Evolutionary conservation across 2,888 invertebrate genomes (phyloP).

Genomic region (Rotaria sp.): DNA sequence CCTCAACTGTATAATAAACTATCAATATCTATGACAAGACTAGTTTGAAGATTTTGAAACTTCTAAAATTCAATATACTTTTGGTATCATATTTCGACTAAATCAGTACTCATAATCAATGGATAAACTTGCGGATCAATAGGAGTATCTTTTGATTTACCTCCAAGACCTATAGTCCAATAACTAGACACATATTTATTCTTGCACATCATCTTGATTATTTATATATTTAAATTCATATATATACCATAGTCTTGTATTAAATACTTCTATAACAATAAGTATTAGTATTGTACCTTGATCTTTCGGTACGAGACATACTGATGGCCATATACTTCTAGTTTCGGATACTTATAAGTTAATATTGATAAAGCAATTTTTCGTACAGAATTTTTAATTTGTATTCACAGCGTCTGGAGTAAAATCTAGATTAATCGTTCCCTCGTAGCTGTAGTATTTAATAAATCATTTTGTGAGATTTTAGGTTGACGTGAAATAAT

Average conservation of each 20-base stretch:
- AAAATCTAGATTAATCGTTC: background rate
- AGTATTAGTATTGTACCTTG: background rate
- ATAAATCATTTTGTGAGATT: background rate
- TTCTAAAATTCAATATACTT: slow-evolving; percentile 8
- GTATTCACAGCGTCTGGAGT: background rate
- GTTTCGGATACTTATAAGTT: background rate
- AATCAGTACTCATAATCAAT: background rate
- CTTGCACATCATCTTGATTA: background rate
- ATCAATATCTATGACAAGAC: background rate
- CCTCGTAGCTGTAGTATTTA: background rate
- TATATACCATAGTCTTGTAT: background rate
- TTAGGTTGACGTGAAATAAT: background rate
- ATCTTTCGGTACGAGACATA: background rate
- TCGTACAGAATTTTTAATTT: background rate
- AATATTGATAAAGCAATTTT: background rate
- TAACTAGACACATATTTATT: background rate
- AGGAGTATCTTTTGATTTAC: background rate
- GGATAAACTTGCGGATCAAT: background rate
- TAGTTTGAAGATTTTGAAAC: background rate
- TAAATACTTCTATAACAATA: slow-evolving; percentile 8
- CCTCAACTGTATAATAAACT: background rate
- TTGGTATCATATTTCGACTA: background rate
- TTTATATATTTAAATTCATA: background rate
- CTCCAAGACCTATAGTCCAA: background rate
- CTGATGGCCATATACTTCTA: background rate